Evolutionary conservation across 2,797 vertebrate species (phyloP), one percentile per base, ranked within the genome.

Genomic region (Diplodus puntazzo): DNA sequence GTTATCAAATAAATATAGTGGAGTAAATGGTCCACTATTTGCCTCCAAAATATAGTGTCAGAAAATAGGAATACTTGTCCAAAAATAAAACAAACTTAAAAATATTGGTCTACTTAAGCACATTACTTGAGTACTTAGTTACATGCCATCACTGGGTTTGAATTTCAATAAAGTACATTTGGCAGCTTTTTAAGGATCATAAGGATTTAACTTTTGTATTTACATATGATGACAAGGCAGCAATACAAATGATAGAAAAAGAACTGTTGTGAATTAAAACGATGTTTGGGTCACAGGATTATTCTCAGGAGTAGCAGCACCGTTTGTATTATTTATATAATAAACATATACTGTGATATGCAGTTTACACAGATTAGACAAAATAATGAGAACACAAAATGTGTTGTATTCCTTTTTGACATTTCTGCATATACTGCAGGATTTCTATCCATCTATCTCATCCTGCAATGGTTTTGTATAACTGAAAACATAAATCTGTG

Each of bases 401-500:
- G 18, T 3, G 4, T 16, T 11, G 8, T 39, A 6, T 53, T 54
- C 20, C 25, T 55, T 54, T 42, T 54, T 2, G 34, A 23, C 3
- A 53, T 42, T 8, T 53, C 10, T 39, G 14, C 30, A 11, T 12
- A 25, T 10, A 25, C 43, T 62, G 42, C 34, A 18, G 5, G 10
- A 23, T 46, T 10, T 46, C 43, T 13, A 49, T 61, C 16, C 42
- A 49, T 42, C 14, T 46, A 2, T 30, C 23, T 27, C 12, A 23
- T 25, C 2, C 3, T n/a, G 2, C 18, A 11, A 48, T 25, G 45
- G 20, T 16, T 62, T n/a, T 73, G 25, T 49, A 39, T n/a, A 55
- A 43, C 5, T 53, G n/a, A 48, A 58, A 66, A 50, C 30, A 66
- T 60, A 17, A 49, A 77, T 16, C 11, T 6, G 16, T 55, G 59